Evolutionary conservation across 1,140 invertebrate genomes (phyloP).

Genomic region (Belonocnema kinseyi): DNA sequence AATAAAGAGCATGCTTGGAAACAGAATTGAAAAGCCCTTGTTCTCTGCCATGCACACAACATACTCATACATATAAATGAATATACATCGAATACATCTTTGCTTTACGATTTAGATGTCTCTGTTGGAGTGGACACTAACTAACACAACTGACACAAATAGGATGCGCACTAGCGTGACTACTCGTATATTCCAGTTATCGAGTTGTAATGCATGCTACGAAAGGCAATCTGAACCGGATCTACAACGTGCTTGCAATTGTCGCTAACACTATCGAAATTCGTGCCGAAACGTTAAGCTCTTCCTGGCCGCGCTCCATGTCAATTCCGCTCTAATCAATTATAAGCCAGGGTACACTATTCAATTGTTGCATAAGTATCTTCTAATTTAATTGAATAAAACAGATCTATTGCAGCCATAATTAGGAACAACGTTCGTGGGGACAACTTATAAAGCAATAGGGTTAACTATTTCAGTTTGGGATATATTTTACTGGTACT

Average conservation of each 20-base stretch:
- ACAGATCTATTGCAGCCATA: not conserved
- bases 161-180: constrained; percentile 55
- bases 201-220: constrained; percentile 56
- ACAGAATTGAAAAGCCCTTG: constrained; percentile 28
- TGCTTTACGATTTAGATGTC: constrained; percentile 26
- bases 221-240: constrained; percentile 55
- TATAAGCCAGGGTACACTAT: not conserved
- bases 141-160: constrained; percentile 41
- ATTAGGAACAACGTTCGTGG: too few species aligned
- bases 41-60: constrained; percentile 19
- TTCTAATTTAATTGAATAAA: not conserved
- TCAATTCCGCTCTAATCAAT: constrained; percentile 26
- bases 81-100: not conserved
- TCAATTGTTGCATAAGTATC: not conserved
- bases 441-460: too few species aligned
- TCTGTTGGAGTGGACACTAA: constrained; percentile 25
- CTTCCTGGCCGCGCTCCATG: constrained; percentile 1
- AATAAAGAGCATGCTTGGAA: not conserved
- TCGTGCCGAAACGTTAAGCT: constrained; percentile 21
- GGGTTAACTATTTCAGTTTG: too few species aligned
- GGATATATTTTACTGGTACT: too few species aligned
- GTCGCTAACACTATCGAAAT: constrained; percentile 29
- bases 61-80: not conserved
- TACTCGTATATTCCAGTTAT: constrained; percentile 53
- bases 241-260: constrained; percentile 28